Evolutionary conservation across 2,888 invertebrate genomes (phyloP).

Genomic region (Glyphotaelius pellucidus): DNA sequence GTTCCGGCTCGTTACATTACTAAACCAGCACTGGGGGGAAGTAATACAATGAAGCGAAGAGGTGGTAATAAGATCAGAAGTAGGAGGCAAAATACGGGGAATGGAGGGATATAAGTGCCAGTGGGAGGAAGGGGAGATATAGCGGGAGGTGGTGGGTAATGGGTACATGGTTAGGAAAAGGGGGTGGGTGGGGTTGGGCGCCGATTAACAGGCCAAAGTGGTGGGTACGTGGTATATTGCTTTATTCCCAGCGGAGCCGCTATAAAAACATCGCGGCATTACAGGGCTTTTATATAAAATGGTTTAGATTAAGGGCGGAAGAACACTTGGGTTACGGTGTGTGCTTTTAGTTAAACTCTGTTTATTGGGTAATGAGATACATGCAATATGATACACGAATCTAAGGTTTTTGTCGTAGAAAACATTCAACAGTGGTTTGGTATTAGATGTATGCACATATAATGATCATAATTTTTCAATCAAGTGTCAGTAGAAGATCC

Average conservation of each 20-base stretch:
- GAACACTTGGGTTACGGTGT: constrained; percentile 45
- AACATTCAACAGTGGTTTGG: too few relatives aligned
- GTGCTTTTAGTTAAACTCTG: neutral
- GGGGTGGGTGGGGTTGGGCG: constrained; percentile 39
- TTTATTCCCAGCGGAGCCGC: constrained; percentile 52
- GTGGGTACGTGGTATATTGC: constrained; percentile 56
- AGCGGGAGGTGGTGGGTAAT: neutral
- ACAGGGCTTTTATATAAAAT: constrained; percentile 65
- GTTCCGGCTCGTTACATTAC: neutral
- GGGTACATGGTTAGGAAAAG: neutral
- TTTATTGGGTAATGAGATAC: neutral
- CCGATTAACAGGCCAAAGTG: constrained; percentile 66
- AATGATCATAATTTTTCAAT: too few relatives aligned
- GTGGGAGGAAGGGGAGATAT: neutral
- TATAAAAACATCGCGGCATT: constrained; percentile 66
- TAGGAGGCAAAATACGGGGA: neutral
- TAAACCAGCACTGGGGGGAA: neutral
- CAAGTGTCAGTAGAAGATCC: too few relatives aligned
- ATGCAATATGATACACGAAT: neutral
- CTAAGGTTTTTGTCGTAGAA: too few relatives aligned
- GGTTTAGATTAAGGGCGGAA: constrained; percentile 61
- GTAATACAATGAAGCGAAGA: constrained; percentile 12
- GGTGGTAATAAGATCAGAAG: neutral
- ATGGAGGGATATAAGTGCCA: neutral
- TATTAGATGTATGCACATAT: too few relatives aligned